Evolutionary conservation across 2,888 invertebrate genomes (phyloP), one percentile per base, ranked within the genome.

Genomic region (Druceiella hillmani): DNA sequence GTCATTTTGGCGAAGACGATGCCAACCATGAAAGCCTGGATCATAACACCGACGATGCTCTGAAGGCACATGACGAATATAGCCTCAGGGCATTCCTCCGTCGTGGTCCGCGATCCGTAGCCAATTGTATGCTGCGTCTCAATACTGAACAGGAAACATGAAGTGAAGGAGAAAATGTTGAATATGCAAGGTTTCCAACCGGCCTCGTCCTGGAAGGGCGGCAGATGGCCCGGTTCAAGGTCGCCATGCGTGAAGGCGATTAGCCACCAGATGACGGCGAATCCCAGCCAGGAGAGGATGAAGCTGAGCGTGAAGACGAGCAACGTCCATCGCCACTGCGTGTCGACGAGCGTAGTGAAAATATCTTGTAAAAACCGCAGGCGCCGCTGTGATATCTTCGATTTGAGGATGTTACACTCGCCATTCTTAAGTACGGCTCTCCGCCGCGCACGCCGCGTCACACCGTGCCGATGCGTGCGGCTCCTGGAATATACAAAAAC

Each of bases 351-450:
- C 1, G 89, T 90, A 15, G 89, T 91, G 64, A 91, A 90, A 54
- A 87, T 77, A 59, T 89, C 88, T 58, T 84, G 82, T 33, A 86
- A 75, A 55, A 83, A 88, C 28, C 87, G 81, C 44, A 88, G 58
- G 27, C 84, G 75, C 26, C 86, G 74, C 51, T 89, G 86, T 31
- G 90, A 85, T 56, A 97, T 83, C 55, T 78, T 74, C 43, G 92
- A 91, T 61, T 93, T 92, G 50, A 90, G 79, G 41, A 95, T 88
- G 66, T 98, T 98, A 69, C 93, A 93, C 57, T 94, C 93, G 31
- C 97, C 97, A 71, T 91, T 95, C 66, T 97, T 97, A 57, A 90
- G 81, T 36, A 97, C 85, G 1, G 94, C 89, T 16, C 97, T 76
- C 45, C 86, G 74, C 27, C 88, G 80, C 35, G 86, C 75, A 56